Percentiles rank a stretch among this genome's conserved stretches.
Conservation (phyloP, 2,113 vertebrate genomes). For the Condylura cristata region DNA sequence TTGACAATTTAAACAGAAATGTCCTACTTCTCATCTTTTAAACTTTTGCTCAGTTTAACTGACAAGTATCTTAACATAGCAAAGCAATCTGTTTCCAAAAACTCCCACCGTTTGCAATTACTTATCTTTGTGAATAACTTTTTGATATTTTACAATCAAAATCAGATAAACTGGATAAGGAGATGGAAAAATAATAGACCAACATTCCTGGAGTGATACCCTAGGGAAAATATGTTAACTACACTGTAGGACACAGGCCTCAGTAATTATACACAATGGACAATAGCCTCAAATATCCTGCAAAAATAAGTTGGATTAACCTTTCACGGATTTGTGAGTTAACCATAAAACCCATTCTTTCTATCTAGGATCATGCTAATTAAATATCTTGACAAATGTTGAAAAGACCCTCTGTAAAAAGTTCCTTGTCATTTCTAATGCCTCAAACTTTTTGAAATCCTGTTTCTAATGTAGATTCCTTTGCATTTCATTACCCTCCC, state of each 20-base stretch:
- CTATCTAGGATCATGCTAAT: not conserved
- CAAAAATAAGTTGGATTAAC: not conserved
- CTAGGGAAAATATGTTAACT: not conserved
- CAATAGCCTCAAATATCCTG: not conserved
- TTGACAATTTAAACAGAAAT: constrained; percentile 28
- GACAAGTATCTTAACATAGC: not conserved
- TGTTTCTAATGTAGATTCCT: not conserved
- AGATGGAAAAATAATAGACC: not conserved
- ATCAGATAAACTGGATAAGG: not conserved
- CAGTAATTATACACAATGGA: not conserved
- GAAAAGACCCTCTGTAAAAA: not conserved
- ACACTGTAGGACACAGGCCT: not conserved
- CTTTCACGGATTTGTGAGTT: not conserved
- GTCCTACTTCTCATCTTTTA: not conserved
- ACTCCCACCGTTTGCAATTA: not conserved
- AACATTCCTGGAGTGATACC: not conserved
- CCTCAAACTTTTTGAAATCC: not conserved
- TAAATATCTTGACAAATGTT: not conserved
- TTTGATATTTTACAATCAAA: not conserved
- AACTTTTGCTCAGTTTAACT: not conserved
- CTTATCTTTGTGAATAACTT: constrained; percentile 4
- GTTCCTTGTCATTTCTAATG: not conserved
- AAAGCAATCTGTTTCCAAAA: constrained; percentile 9
- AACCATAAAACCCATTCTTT: not conserved
- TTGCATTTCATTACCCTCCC: not conserved